Evolutionary conservation across 2,888 invertebrate species (phyloP).

Genomic region (Tipula unca): DNA sequence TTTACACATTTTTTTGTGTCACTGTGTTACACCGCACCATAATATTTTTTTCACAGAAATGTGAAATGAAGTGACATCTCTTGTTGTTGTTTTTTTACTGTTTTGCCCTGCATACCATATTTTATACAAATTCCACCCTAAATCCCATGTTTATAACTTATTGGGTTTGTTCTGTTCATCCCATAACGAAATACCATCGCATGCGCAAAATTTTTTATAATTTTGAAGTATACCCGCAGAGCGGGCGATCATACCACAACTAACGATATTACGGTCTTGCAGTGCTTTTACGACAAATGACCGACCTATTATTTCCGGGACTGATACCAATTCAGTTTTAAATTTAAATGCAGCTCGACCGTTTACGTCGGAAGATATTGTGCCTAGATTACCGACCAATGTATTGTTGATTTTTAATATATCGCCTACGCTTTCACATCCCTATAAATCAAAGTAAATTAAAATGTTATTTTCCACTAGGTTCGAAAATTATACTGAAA

Average conservation of each 20-base stretch:
- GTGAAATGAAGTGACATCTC: background rate
- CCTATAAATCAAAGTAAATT: conserved; percentile 29
- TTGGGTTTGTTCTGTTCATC: conserved; percentile 62
- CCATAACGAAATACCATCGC: conserved; percentile 85
- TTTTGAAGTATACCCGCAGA: conserved; percentile 83
- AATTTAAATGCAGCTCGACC: conserved; percentile 60
- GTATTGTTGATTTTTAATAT: conserved; percentile 44
- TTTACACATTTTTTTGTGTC: background rate
- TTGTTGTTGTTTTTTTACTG: background rate
- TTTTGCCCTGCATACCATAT: background rate
- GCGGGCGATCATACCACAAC: conserved; percentile 81
- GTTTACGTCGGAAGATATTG: conserved; percentile 49
- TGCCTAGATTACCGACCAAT: conserved; percentile 59
- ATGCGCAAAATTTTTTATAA: conserved; percentile 78
- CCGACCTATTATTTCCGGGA: conserved; percentile 63
- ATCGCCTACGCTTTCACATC: conserved; percentile 50
- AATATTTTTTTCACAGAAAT: background rate
- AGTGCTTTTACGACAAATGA: conserved; percentile 54
- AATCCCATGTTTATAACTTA: conserved; percentile 21
- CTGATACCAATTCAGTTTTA: conserved; percentile 38
- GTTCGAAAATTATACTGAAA: no score
- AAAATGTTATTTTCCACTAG: background rate
- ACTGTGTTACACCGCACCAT: background rate
- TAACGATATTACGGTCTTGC: conserved; percentile 46
- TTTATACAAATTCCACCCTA: conserved; percentile 33